These are phyloP conservation scores for Anaspis maculata DNA, from an alignment of 2,888 invertebrate species.

Conservation along the genomic window DNA sequence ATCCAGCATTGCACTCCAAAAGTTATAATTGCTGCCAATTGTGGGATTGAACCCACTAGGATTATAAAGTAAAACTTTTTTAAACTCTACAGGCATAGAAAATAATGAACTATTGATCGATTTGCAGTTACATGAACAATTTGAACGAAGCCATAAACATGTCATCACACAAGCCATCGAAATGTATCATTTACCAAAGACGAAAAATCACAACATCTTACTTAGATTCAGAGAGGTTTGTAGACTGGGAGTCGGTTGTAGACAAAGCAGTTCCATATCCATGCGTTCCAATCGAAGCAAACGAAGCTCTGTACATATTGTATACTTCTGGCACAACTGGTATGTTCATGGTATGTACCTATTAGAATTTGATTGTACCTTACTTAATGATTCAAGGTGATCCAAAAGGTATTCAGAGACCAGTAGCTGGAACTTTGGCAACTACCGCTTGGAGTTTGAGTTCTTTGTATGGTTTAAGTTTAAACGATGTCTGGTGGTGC, in stretches of 20 bases:
- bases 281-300: constrained; percentile 73
- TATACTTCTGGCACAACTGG: constrained; percentile 77
- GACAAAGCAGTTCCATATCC: constrained; percentile 52
- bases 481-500: constrained; percentile 75
- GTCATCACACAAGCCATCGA: constrained; percentile 55
- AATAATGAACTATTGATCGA: too few species aligned
- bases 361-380: background rate
- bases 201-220: constrained; percentile 51
- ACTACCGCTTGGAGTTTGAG: constrained; percentile 72
- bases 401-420: constrained; percentile 69
- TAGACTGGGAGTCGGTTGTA: constrained; percentile 63
- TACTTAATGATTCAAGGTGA: constrained; percentile 38
- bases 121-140: constrained; percentile 60
- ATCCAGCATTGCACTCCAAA: constrained; percentile 78
- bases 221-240: constrained; percentile 53
- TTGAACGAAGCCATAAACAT: constrained; percentile 65
- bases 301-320: constrained; percentile 75
- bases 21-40: constrained; percentile 75
- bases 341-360: constrained; percentile 21
- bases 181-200: constrained; percentile 70
- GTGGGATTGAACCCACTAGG: constrained; percentile 75
- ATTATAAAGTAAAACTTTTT: constrained; percentile 51
- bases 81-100: too few species aligned
- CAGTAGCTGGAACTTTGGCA: constrained; percentile 73
- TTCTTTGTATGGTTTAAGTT: constrained; percentile 62